Conservation (phyloP, 2,888 invertebrate species). For the Drosophila neotestacea region DNA sequence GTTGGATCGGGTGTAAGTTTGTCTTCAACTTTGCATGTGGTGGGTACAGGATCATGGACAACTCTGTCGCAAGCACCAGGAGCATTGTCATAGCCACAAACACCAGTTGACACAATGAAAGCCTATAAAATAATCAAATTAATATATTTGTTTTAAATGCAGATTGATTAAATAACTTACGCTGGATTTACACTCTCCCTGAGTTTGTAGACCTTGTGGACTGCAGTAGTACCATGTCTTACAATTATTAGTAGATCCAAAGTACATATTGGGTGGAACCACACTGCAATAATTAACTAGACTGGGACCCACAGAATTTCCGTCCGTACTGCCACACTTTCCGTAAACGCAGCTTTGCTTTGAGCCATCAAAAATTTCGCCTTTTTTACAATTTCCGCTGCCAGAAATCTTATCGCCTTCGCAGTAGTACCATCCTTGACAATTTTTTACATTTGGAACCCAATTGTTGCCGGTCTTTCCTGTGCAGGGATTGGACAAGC, state of each 20-base stretch:
- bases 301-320: fast-evolving
- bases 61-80: conserved; percentile 51
- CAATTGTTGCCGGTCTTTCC: conserved; percentile 11
- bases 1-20: fast-evolving
- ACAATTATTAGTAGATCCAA: conserved; percentile 33
- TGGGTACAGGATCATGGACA: not conserved
- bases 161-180: conserved; percentile 31
- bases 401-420: not conserved
- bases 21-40: not conserved
- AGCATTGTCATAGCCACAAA: not conserved
- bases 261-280: conserved; percentile 42
- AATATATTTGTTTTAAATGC: not conserved
- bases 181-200: fast-evolving
- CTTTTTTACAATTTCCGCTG: conserved; percentile 8
- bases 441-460: conserved; percentile 45
- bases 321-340: conserved; percentile 12
- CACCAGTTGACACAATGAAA: not conserved
- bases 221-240: conserved; percentile 36
- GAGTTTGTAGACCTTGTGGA: not conserved
- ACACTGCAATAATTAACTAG: conserved; percentile 35
- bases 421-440: conserved; percentile 45
- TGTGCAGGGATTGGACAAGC: conserved; percentile 37
- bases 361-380: conserved; percentile 7
- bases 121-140: not conserved
- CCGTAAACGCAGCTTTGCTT: conserved; percentile 28